Percentiles rank a stretch among this genome's conserved stretches.
phyloP scores from a whole-genome alignment of 2,888 invertebrate genomes.

The Gnatocerus cornutus region DNA sequence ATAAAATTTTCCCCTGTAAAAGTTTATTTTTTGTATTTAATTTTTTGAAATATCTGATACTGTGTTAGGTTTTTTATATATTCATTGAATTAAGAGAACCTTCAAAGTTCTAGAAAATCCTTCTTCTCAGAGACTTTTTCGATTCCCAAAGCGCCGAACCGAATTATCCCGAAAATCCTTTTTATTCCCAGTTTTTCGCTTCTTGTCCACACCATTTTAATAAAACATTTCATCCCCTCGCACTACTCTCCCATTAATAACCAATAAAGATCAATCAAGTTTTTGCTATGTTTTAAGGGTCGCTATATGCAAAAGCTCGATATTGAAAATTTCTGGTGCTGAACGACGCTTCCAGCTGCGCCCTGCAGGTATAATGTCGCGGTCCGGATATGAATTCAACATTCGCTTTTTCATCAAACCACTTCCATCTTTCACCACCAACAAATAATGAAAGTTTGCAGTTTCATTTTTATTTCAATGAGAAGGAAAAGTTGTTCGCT shows the following conservation, averaged over 20 bases:
- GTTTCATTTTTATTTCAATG: slow-evolving; percentile 55
- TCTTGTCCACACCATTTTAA: neutral
- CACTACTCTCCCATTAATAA: neutral
- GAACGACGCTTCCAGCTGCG: slow-evolving; percentile 65
- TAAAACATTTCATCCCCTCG: neutral
- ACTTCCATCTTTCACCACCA: slow-evolving; percentile 57
- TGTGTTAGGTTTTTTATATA: no score
- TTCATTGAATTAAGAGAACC: no score
- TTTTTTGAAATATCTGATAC: no score
- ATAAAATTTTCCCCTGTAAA: no score
- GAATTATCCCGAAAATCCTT: no score
- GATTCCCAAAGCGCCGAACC: no score
- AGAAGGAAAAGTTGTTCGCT: slow-evolving; percentile 54
- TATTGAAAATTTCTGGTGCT: slow-evolving; percentile 62
- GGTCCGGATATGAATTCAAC: slow-evolving; percentile 66
- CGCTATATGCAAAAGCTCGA: slow-evolving; percentile 55
- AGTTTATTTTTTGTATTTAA: no score
- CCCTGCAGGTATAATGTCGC: slow-evolving; percentile 65
- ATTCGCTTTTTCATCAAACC: slow-evolving; percentile 65
- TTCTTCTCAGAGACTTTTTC: no score
- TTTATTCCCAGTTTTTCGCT: neutral
- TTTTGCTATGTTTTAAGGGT: slow-evolving; percentile 39
- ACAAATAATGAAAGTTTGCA: slow-evolving; percentile 61
- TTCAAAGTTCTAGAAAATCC: no score
- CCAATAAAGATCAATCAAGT: slow-evolving; percentile 20